Evolutionary conservation across 1,140 invertebrate genomes (phyloP).

Genomic region (Drosophila tsacasi): DNA sequence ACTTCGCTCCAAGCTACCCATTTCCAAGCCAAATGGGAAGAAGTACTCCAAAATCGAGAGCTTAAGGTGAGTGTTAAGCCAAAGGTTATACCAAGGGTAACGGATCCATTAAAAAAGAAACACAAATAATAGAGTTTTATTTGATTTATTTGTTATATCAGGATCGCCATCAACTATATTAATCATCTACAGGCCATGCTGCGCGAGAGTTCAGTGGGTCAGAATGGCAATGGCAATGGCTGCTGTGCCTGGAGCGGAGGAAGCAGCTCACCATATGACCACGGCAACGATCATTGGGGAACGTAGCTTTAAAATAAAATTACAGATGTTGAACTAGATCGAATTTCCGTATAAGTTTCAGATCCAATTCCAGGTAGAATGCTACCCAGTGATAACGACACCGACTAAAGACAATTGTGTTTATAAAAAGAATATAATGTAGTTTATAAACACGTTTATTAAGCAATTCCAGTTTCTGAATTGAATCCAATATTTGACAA

Average conservation of each 20-base stretch:
- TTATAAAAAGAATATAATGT: neutral
- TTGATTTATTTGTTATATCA: conserved; percentile 67
- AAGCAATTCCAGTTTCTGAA: neutral
- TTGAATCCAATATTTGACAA: neutral
- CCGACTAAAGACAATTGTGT: neutral
- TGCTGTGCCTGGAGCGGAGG: conserved; percentile 73
- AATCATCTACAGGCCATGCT: conserved; percentile 88
- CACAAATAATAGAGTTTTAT: no score
- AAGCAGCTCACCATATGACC: conserved; percentile 69
- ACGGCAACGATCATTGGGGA: conserved; percentile 69
- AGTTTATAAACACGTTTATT: neutral
- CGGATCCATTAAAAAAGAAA: neutral
- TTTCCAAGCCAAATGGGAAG: conserved; percentile 93
- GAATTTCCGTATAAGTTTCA: neutral
- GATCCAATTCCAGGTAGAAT: neutral
- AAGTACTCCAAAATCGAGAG: conserved; percentile 95
- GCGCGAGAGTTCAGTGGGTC: conserved; percentile 57
- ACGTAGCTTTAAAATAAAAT: conserved; percentile 31
- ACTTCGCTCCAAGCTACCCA: conserved; percentile 91
- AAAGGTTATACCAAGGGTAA: neutral
- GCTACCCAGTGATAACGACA: neutral
- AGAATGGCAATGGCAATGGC: conserved; percentile 45
- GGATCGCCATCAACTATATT: conserved; percentile 93
- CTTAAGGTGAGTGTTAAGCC: conserved; percentile 87
- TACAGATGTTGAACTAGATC: neutral